These are phyloP conservation scores for Diplazon laetatorius DNA, from an alignment of 2,888 invertebrate species.

Conservation along the genomic window DNA sequence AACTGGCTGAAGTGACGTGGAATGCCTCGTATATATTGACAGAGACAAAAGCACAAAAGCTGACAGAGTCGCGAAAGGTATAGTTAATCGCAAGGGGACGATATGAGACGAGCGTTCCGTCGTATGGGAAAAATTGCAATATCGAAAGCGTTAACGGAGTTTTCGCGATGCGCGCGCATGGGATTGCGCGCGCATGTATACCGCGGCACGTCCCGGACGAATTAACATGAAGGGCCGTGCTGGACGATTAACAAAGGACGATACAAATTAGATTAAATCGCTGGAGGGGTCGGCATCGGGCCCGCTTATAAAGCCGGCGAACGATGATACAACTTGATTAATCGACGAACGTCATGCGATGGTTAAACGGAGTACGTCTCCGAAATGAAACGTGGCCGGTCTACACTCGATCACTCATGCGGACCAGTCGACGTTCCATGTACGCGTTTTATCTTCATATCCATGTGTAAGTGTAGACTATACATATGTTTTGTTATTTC, in stretches of 20 bases:
- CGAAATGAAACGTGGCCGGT: slow-evolving; percentile 67
- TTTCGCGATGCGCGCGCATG: slow-evolving; percentile 1
- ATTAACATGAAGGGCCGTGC: slow-evolving; percentile 77
- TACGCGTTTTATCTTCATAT: slow-evolving; percentile 19
- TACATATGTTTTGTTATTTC: no score
- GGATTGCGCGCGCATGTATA: slow-evolving; percentile 40
- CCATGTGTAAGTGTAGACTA: slow-evolving; percentile 5
- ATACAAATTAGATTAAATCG: slow-evolving; percentile 83
- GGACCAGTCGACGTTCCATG: slow-evolving; percentile 19
- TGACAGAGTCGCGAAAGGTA: slow-evolving; percentile 72
- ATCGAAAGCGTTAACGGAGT: not conserved
- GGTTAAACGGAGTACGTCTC: slow-evolving; percentile 78
- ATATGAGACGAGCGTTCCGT: no score
- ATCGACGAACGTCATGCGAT: slow-evolving; percentile 81
- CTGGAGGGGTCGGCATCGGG: slow-evolving; percentile 81
- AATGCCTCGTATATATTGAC: no score
- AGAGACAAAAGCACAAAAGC: slow-evolving; percentile 44
- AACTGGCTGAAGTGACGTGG: no score
- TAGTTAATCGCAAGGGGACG: no score
- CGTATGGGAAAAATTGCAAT: slow-evolving; percentile 18
- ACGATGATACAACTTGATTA: slow-evolving; percentile 82
- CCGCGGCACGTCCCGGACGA: slow-evolving; percentile 75
- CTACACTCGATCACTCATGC: slow-evolving; percentile 61
- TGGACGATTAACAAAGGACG: slow-evolving; percentile 81
- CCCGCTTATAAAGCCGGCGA: slow-evolving; percentile 74